Percentiles rank a stretch among this genome's conserved stretches.
Evolutionary conservation across 2,797 vertebrate species (phyloP).

Genomic region (Darevskia mixta): DNA sequence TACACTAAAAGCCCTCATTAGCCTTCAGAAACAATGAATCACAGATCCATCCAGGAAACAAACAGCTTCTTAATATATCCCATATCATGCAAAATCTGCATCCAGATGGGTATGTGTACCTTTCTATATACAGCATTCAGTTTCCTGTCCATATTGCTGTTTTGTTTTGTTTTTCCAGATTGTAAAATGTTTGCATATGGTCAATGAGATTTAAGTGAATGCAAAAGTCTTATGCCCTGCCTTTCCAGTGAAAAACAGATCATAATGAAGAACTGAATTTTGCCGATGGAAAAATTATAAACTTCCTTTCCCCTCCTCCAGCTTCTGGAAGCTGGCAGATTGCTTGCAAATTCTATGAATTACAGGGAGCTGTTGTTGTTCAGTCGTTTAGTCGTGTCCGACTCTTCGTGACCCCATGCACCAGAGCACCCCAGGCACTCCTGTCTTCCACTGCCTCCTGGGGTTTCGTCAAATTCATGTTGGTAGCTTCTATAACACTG

Average conservation of each 20-base stretch:
- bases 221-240: not conserved
- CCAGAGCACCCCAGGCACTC: too few species aligned
- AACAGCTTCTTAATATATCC: slow-evolving; percentile 2
- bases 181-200: slow-evolving; percentile 5
- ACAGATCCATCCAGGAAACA: not conserved
- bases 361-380: too few species aligned
- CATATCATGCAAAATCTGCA: slow-evolving; percentile 3
- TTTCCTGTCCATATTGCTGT: slow-evolving; percentile 5
- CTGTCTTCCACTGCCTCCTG: too few species aligned
- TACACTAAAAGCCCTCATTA: not conserved
- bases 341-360: not conserved
- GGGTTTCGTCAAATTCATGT: too few species aligned
- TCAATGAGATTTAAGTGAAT: not conserved
- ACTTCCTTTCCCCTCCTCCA: not conserved
- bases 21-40: slow-evolving; percentile 11
- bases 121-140: not conserved
- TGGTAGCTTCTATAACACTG: too few species aligned
- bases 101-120: not conserved
- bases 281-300: not conserved
- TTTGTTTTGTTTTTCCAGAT: slow-evolving; percentile 8
- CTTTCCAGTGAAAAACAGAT: not conserved
- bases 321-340: not conserved
- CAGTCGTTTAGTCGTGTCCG: too few species aligned
- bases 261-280: not conserved
- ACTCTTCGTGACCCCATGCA: too few species aligned